These are phyloP conservation scores for Talpa occidentalis DNA, from an alignment of 2,113 vertebrate species.

Conservation along the genomic window DNA sequence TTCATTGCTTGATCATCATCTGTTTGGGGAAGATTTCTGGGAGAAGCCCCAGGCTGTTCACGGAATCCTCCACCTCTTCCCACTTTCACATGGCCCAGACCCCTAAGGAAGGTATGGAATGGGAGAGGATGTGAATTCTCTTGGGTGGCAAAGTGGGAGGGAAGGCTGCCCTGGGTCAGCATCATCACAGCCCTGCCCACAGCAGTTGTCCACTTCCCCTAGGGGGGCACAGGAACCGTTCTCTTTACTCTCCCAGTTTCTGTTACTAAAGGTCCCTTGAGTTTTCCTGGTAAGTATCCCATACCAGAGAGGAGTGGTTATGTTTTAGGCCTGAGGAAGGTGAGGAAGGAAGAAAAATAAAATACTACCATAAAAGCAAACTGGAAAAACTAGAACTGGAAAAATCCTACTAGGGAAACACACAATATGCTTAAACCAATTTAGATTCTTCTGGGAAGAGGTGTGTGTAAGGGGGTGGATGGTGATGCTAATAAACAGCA, in stretches of 20 bases:
- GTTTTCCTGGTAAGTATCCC: slow-evolving; percentile 6
- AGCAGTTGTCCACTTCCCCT: neutral
- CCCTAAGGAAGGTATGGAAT: neutral
- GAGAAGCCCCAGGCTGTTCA: neutral
- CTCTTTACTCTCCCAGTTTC: neutral
- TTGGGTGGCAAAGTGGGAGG: neutral
- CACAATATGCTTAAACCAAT: slow-evolving; percentile 49
- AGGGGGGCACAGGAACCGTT: neutral
- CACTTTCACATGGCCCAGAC: neutral
- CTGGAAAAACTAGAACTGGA: slow-evolving; percentile 47
- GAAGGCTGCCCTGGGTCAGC: neutral
- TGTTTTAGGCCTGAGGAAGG: neutral
- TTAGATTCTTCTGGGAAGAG: slow-evolving; percentile 57
- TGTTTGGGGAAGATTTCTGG: neutral
- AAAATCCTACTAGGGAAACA: slow-evolving; percentile 52
- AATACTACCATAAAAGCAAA: slow-evolving; percentile 44
- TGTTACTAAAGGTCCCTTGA: neutral
- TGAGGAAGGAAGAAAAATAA: slow-evolving; percentile 10
- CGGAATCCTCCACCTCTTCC: neutral
- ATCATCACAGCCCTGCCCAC: neutral
- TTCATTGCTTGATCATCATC: neutral
- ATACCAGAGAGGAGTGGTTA: neutral
- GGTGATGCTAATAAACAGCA: slow-evolving; percentile 35
- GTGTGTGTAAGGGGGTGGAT: neutral
- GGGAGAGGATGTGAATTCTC: neutral